Percentiles rank a stretch among this genome's conserved stretches.
Evolutionary conservation across 2,113 vertebrate genomes (phyloP).

Genomic region (Orycteropus afer): DNA sequence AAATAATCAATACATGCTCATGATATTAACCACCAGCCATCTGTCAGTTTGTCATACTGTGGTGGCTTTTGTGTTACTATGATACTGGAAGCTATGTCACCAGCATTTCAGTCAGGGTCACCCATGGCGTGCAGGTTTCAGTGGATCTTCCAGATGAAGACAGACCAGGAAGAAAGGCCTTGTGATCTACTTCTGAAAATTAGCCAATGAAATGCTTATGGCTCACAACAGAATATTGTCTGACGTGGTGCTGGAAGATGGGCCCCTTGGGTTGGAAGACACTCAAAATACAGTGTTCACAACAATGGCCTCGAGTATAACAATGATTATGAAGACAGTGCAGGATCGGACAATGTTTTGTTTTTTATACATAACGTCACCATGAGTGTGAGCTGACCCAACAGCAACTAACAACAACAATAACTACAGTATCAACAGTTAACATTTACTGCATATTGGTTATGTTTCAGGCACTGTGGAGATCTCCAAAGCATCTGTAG

Average conservation of each 20-base stretch:
- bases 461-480: background rate
- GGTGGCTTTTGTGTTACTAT: background rate
- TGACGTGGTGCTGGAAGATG: background rate
- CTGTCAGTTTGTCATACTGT: background rate
- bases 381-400: background rate
- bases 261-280: background rate
- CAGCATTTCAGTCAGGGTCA: background rate
- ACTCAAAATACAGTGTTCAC: background rate
- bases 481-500: background rate
- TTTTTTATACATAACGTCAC: background rate
- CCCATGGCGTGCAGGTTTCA: background rate
- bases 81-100: background rate
- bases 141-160: background rate
- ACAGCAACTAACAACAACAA: background rate
- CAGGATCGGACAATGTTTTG: background rate
- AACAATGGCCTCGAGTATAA: background rate
- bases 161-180: background rate
- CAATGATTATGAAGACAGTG: background rate
- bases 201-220: background rate
- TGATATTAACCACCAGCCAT: background rate
- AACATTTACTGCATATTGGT: background rate
- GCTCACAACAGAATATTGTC: background rate
- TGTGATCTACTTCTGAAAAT: background rate
- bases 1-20: background rate
- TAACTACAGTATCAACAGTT: background rate